Evolutionary conservation across 2,888 invertebrate species (phyloP), one percentile per base, ranked within the genome.

Genomic region (Xestia c-nigrum): DNA sequence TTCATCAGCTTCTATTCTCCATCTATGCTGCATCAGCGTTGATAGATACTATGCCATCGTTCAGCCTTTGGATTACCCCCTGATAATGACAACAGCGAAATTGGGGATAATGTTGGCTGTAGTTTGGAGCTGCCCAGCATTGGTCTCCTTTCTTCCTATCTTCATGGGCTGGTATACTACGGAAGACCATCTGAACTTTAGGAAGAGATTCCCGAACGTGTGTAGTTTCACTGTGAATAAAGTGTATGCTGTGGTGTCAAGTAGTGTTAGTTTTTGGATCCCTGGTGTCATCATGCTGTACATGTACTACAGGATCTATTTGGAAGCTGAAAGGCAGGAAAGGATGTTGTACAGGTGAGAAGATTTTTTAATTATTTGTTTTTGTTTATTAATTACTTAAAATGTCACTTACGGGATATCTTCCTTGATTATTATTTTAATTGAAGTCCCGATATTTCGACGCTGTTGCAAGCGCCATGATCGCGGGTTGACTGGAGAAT

Each of bases 81-180:
- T 98, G 87, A 99, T 99, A 85, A 99, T 99, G 98, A 99, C 99
- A 0, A 98, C 98, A 76, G 97, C 97, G 19, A 97, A 98, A 57
- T 97, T 98, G 0, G 98, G 98, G 1, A 97, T 98, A 64, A 98
- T 99, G 98, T 94, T 99, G 74, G 98, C 98, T 47, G 98, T 98
- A 1, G 99, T 99, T 1, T 99, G 99, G 99, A 98, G 98, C 89
- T 98, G 99, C 83, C 99, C 99, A 0, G 98, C 98, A 0, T 95
- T 99, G 76, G 98, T 99, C 76, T 99, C 99, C 4, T 99, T 99
- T 93, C 97, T 99, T 24, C 99, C 99, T 9, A 99, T 99, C 77
- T 99, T 99, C 93, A 98, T 99, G 96, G 99, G 99, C 47, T 99
- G 99, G 98, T 99, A 99, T 94, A 99, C 99, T 0, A 99, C 99